A percentile compares a stretch with the other conserved stretches of the same genome.
Evolutionary conservation across 2,113 vertebrate species (phyloP).

Genomic region (Mola mola): DNA sequence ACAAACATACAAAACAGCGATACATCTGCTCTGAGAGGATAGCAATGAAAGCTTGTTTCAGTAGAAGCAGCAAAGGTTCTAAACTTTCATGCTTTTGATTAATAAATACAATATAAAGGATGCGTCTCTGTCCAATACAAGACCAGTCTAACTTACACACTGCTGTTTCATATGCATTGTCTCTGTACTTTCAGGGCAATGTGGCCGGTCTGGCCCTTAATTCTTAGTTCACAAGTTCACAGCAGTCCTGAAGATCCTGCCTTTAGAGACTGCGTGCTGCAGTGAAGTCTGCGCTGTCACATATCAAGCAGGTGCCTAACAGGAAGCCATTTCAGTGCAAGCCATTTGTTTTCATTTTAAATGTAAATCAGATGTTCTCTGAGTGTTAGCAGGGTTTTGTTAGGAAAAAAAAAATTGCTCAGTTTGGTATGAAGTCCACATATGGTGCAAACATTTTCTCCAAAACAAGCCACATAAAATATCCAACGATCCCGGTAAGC

Average conservation of each 20-base stretch:
- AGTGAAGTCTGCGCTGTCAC: conserved; percentile 15
- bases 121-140: conserved; percentile 15
- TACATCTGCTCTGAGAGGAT: conserved; percentile 17
- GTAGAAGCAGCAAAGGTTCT: conserved; percentile 68
- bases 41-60: conserved; percentile 39
- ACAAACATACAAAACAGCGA: conserved; percentile 32
- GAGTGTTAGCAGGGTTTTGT: conserved; percentile 16
- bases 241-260: conserved; percentile 27
- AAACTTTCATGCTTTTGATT: conserved; percentile 30
- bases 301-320: conserved; percentile 16
- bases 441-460: conserved; percentile 44
- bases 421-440: conserved; percentile 34
- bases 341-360: conserved; percentile 22
- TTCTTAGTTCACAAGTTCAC: conserved; percentile 33
- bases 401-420: conserved; percentile 1
- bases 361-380: conserved; percentile 49
- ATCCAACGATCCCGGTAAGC: conserved; percentile 38
- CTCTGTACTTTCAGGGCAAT: conserved; percentile 20
- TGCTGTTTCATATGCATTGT: conserved; percentile 25
- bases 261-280: conserved; percentile 24
- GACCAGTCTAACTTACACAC: conserved; percentile 11
- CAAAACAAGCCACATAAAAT: conserved; percentile 40
- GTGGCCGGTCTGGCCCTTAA: conserved; percentile 36
- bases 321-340: conserved; percentile 27
- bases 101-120: conserved; percentile 57